Base-by-base conservation (phyloP, 2,113 vertebrate species). In the Bathybates hornii region DNA sequence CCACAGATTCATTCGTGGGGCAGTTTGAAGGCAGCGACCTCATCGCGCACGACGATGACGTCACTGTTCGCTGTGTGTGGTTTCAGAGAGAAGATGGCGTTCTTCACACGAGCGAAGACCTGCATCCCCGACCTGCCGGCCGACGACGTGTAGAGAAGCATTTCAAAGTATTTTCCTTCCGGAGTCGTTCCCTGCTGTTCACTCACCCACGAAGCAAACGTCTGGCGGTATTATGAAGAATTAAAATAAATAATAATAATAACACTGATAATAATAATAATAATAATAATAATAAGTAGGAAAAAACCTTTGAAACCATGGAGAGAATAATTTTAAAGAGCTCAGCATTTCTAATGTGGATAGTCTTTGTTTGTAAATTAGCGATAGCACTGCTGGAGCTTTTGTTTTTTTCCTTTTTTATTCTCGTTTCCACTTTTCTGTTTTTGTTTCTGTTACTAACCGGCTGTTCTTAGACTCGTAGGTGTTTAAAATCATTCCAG, bases 31-130 rank as follows among this genome's bases (percentile, higher is more conserved):
- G 19, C 13, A 0, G 0, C 10, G 4, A 45, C 0, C 24, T 48
- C 41, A 19, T 38, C 1, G 1, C 0, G 34, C 34, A 66, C 19
- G 10, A 19, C 1, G 1, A 52, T 29, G 21, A 10, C 9, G 3
- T 53, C 41, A 50, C 9, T 10, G 6, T 52, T 73, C 36, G 14
- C 36, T 80, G 14, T 66, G 11, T 84, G 24, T 79, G n/a, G 8
- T 87, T 95, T 6, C 86, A 99, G 99, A 95, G 99, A 99, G 97
- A 99, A 99, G 95, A 99, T 99, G 98, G 98, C 98, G 0, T 99
- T 99, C 96, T 99, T 99, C 96, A 99, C 99, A 1, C 97, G 97
- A 92, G 97, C 97, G 0, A 97, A 97, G 94, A 96, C 96, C 89
- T 97, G 97, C 86, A 97, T 99, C 91, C 97, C 98, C 5, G 92